These are phyloP conservation scores for Podiceps cristatus DNA, from an alignment of 2,113 vertebrate species.

Conservation along the genomic window DNA sequence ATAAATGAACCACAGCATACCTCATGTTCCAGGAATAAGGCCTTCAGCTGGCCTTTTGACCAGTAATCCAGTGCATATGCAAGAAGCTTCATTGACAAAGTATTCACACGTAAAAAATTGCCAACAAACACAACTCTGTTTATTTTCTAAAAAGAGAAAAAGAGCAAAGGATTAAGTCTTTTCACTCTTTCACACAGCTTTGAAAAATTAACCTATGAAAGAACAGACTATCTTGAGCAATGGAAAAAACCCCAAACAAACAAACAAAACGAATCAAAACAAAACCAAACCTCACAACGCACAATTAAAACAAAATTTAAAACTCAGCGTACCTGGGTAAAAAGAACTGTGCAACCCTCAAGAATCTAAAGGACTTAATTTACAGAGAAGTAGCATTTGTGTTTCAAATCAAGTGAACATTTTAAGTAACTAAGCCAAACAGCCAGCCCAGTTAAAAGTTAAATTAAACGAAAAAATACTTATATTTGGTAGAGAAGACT, in stretches of 20 bases:
- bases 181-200: not conserved
- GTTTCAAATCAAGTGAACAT: not conserved
- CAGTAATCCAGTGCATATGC: conserved; percentile 89
- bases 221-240: not conserved
- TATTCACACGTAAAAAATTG: conserved; percentile 97
- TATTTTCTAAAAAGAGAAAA: conserved; percentile 80
- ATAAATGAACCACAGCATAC: conserved; percentile 54
- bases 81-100: conserved; percentile 96
- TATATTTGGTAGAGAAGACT: conserved; percentile 59
- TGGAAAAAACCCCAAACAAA: no score
- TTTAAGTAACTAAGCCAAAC: not conserved
- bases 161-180: conserved; percentile 3
- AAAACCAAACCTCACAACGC: not conserved
- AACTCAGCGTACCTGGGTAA: not conserved
- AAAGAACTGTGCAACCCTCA: not conserved
- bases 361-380: not conserved
- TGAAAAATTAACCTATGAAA: not conserved
- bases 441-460: not conserved
- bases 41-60: conserved; percentile 87
- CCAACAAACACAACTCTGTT: conserved; percentile 92
- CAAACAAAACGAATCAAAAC: not conserved
- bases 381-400: not conserved
- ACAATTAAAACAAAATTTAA: not conserved
- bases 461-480: not conserved
- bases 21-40: conserved; percentile 87